These are phyloP conservation scores for Plutomurus gul DNA, from an alignment of 1,140 invertebrate genomes.

Conservation along the genomic window DNA sequence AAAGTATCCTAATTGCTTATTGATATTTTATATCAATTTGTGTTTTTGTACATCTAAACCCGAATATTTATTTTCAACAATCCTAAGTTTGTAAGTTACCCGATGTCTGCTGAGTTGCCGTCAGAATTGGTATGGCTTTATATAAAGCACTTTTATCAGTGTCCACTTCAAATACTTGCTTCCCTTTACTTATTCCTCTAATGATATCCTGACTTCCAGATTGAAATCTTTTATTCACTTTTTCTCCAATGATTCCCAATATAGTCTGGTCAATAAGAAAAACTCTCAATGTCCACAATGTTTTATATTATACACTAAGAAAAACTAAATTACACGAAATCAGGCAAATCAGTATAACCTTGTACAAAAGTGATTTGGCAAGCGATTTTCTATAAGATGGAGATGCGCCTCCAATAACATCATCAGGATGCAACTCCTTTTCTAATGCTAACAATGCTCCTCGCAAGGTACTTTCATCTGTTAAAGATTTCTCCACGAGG, in stretches of 20 bases:
- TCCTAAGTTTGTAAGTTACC: no score
- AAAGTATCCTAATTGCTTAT: no score
- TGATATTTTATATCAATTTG: no score
- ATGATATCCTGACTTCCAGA: slow-evolving; percentile 48
- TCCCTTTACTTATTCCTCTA: slow-evolving; percentile 55
- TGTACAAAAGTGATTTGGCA: slow-evolving; percentile 73
- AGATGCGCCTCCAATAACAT: slow-evolving; percentile 66
- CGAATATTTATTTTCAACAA: no score
- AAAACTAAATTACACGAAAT: no score
- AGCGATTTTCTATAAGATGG: slow-evolving; percentile 68
- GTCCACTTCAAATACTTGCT: slow-evolving; percentile 57
- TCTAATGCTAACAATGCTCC: slow-evolving; percentile 55
- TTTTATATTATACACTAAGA: no score
- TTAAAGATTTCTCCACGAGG: slow-evolving; percentile 47
- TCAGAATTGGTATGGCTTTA: slow-evolving; percentile 60
- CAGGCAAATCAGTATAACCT: no score
- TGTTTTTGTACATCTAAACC: no score
- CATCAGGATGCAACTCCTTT: slow-evolving; percentile 67
- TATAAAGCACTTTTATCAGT: slow-evolving; percentile 11
- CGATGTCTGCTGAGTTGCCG: slow-evolving; percentile 63
- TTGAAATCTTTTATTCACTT: not conserved
- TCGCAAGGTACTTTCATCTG: slow-evolving; percentile 39
- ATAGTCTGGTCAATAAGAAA: slow-evolving; percentile 53
- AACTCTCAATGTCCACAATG: no score
- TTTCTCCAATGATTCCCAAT: slow-evolving; percentile 48